A percentile compares a stretch with the other conserved stretches of the same genome.
Conservation (phyloP, 2,888 invertebrate species). For the Monopis laevigella region DNA sequence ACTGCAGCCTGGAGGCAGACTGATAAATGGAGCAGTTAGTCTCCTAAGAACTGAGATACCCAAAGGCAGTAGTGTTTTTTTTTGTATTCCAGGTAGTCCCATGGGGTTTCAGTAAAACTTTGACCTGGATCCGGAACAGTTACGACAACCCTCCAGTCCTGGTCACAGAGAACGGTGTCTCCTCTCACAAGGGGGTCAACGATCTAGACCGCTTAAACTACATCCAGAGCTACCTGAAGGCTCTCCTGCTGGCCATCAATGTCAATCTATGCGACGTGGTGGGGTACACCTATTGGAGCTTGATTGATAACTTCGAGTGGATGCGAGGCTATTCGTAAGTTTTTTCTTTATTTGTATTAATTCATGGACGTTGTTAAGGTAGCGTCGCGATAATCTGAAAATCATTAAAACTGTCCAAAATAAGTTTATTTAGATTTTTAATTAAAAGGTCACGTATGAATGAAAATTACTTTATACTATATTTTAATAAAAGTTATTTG, state of each 20-base stretch:
- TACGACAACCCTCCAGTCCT: conserved; percentile 68
- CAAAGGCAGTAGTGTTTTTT: no score
- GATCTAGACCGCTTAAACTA: conserved; percentile 61
- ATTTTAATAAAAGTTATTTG: no score
- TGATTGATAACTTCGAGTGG: conserved; percentile 88
- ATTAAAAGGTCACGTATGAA: no score
- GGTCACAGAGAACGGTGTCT: conserved; percentile 72
- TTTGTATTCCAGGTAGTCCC: conserved; percentile 62
- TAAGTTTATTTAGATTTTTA: no score
- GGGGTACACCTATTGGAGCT: conserved; percentile 80
- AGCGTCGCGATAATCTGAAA: no score
- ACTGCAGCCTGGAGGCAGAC: no score
- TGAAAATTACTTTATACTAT: no score
- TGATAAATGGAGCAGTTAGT: no score
- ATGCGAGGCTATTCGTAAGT: conserved; percentile 73
- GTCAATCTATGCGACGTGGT: conserved; percentile 67
- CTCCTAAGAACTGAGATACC: no score
- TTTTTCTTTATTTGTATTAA: no score
- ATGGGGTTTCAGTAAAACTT: conserved; percentile 70
- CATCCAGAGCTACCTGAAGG: conserved; percentile 53
- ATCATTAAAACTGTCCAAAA: no score
- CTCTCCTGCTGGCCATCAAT: conserved; percentile 50
- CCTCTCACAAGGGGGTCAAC: conserved; percentile 46
- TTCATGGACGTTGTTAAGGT: no score
- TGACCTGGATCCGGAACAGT: conserved; percentile 69